These are phyloP conservation scores for Lomographa bimaculata DNA, from an alignment of 2,888 invertebrate genomes.

Conservation along the genomic window DNA sequence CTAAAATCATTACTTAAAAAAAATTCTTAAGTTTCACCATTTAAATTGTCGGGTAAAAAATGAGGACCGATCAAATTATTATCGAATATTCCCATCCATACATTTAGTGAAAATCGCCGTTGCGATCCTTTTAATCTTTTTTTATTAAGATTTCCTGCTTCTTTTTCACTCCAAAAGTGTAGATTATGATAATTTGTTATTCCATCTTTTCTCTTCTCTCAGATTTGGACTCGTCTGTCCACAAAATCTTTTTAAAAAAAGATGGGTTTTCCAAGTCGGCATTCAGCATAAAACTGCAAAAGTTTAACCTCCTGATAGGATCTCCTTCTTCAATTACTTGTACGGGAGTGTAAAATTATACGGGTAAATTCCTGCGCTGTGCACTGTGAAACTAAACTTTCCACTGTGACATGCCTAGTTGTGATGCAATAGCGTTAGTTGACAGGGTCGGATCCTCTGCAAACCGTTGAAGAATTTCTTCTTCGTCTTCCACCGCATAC, in stretches of 20 bases:
- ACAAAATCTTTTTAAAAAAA: conserved; percentile 23
- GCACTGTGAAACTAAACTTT: conserved; percentile 33
- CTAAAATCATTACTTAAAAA: conserved; percentile 20
- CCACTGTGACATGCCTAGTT: conserved; percentile 25
- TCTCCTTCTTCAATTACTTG: conserved; percentile 9
- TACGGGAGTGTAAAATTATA: conserved; percentile 11
- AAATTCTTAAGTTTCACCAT: conserved; percentile 36
- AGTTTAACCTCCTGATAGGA: conserved; percentile 27
- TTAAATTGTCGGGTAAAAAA: conserved; percentile 37
- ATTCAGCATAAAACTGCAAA: conserved; percentile 38
- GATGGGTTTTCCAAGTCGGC: conserved; percentile 35
- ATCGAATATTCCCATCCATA: conserved; percentile 37
- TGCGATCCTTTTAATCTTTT: conserved; percentile 36
- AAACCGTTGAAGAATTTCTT: neutral
- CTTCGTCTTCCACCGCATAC: conserved; percentile 28
- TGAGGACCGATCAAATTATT: conserved; percentile 35
- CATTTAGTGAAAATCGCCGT: conserved; percentile 34
- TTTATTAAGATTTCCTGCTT: conserved; percentile 32
- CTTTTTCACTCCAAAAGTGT: conserved; percentile 36
- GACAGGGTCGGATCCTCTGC: neutral
- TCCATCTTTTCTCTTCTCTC: conserved; percentile 37
- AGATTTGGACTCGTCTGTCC: conserved; percentile 37
- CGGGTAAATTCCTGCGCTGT: conserved; percentile 4
- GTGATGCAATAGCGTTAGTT: neutral
- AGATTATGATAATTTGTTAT: conserved; percentile 34